Conservation (phyloP, 2,888 invertebrate species). For the Bombylius discolor region DNA sequence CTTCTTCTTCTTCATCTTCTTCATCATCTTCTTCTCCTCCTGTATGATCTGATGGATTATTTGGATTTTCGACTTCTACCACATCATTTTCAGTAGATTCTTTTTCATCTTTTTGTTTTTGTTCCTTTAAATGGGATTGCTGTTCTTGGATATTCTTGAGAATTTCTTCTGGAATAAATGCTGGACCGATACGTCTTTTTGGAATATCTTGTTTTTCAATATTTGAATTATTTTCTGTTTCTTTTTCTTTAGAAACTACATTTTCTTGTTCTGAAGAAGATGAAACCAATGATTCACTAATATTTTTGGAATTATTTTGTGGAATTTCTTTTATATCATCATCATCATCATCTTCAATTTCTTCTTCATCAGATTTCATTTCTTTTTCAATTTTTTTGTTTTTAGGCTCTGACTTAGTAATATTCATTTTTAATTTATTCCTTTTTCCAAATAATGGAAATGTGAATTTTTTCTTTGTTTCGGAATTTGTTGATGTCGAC, state of each 20-base stretch:
- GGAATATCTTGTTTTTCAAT: background rate
- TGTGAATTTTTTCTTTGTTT: conserved; percentile 16
- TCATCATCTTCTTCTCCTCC: conserved; percentile 6
- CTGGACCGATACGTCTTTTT: conserved; percentile 15
- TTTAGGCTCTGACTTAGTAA: conserved; percentile 24
- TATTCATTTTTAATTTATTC: conserved; percentile 28
- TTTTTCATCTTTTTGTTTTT: background rate
- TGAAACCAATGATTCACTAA: conserved; percentile 11
- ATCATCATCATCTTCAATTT: conserved; percentile 42
- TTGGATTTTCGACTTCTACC: conserved; percentile 21
- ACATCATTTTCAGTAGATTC: conserved; percentile 23
- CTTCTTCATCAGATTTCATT: conserved; percentile 26
- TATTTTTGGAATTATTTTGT: conserved; percentile 1
- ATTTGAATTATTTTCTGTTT: background rate
- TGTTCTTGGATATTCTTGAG: background rate
- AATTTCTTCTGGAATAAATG: conserved; percentile 16
- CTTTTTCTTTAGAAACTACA: conserved; percentile 1
- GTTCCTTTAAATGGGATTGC: no score
- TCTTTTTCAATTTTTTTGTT: conserved; percentile 14
- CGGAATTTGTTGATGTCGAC: conserved; percentile 15
- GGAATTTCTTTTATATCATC: conserved; percentile 29
- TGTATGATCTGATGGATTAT: background rate
- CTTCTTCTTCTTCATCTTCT: conserved; percentile 1
- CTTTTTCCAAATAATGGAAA: conserved; percentile 39
- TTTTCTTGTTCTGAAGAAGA: background rate